Conservation (phyloP, 1,140 invertebrate species). For the Drosophila kepulauana region DNA sequence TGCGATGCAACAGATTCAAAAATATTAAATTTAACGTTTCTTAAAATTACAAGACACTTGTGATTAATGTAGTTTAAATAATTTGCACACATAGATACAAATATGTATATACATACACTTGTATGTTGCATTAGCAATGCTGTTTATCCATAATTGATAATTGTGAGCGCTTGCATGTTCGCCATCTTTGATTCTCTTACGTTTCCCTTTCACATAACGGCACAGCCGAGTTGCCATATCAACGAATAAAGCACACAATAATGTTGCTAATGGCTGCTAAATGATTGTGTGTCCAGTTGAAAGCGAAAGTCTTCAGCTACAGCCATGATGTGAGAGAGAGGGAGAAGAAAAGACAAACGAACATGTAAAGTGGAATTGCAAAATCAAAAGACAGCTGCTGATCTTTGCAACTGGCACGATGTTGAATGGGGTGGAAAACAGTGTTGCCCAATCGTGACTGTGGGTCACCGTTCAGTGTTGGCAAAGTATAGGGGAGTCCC, state of each 20-base stretch:
- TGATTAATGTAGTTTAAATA: background rate
- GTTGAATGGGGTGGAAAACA: no score
- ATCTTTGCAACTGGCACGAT: no score
- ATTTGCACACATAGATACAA: no score
- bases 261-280: slow-evolving; percentile 32
- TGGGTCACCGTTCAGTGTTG: slow-evolving; percentile 2
- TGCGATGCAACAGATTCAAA: background rate
- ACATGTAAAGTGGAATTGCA: background rate
- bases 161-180: background rate
- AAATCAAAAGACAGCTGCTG: slow-evolving; percentile 2
- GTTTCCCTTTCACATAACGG: slow-evolving; percentile 2
- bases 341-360: background rate
- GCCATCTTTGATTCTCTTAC: background rate
- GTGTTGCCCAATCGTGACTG: slow-evolving; percentile 15
- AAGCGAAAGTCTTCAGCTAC: slow-evolving; percentile 36
- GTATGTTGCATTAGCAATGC: background rate
- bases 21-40: background rate
- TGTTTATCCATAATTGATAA: slow-evolving; percentile 9
- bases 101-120: no score
- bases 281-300: slow-evolving; percentile 37
- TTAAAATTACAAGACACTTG: background rate
- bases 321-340: slow-evolving; percentile 2
- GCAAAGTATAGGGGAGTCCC: slow-evolving; percentile 3
- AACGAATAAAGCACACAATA: slow-evolving; percentile 10
- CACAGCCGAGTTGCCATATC: background rate